Conservation (phyloP, 2,797 vertebrate species). For the Cyclopterus lumpus region DNA sequence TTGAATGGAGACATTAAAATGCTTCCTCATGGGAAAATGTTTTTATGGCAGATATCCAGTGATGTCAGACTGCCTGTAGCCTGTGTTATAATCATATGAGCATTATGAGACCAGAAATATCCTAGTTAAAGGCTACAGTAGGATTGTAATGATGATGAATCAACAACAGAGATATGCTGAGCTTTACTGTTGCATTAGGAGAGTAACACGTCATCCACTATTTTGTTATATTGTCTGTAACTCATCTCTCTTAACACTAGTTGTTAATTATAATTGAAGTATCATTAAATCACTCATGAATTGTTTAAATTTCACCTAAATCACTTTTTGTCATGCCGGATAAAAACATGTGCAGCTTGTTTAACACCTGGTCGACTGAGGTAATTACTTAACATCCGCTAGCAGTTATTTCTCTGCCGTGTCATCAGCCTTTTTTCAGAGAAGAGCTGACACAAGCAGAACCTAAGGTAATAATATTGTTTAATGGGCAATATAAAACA, state of each 20-base stretch:
- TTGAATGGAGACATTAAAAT: neutral
- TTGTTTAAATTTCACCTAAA: neutral
- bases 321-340: neutral
- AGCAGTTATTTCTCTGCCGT: constrained; percentile 60
- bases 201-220: too few relatives aligned
- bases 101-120: neutral
- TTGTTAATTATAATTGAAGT: neutral
- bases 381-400: constrained; percentile 62
- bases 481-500: constrained; percentile 74
- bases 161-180: neutral
- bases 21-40: neutral
- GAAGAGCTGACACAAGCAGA: constrained; percentile 70
- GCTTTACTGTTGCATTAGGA: neutral
- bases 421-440: constrained; percentile 67
- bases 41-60: neutral
- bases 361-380: constrained; percentile 60
- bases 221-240: neutral
- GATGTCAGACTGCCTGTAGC: neutral
- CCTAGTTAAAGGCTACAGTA: neutral
- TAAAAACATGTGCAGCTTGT: neutral
- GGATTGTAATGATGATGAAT: too few relatives aligned
- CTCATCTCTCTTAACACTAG: neutral
- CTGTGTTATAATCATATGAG: neutral
- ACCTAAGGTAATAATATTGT: constrained; percentile 64
- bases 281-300: neutral